These are phyloP conservation scores for Microtus montanus DNA, from an alignment of 2,113 vertebrate species.

Conservation along the genomic window DNA sequence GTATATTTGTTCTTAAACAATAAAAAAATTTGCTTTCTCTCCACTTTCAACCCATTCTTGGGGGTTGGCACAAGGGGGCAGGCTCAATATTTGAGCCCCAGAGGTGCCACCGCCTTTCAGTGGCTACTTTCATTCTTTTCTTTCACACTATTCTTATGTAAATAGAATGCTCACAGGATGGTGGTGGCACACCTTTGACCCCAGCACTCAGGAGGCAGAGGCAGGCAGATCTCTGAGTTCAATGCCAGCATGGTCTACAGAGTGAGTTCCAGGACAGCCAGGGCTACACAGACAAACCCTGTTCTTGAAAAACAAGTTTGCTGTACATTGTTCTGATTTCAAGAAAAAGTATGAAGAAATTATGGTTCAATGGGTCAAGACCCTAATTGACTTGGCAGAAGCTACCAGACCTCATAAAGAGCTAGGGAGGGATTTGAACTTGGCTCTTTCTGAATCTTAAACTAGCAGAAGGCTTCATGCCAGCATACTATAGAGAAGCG, in stretches of 20 bases:
- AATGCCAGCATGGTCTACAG: not conserved
- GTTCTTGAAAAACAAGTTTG: not conserved
- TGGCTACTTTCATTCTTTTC: not conserved
- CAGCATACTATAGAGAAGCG: no score
- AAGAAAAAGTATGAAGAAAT: not conserved
- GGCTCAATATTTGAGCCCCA: not conserved
- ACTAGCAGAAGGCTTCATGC: not conserved
- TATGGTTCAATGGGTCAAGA: not conserved
- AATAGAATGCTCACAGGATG: not conserved
- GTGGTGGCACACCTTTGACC: not conserved
- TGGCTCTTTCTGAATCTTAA: not conserved
- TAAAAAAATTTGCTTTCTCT: not conserved
- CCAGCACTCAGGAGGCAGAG: not conserved
- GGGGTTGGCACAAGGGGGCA: not conserved
- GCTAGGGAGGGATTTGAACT: not conserved
- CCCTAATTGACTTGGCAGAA: not conserved
- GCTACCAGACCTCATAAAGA: not conserved
- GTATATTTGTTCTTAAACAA: conserved; percentile 10
- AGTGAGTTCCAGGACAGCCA: not conserved
- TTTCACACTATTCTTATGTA: not conserved
- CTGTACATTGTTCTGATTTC: not conserved
- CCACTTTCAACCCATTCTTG: not conserved
- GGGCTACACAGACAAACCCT: not conserved
- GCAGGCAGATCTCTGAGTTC: not conserved
- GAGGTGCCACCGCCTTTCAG: conserved; percentile 8